Percentiles rank a stretch among this genome's conserved stretches.
phyloP scores from a whole-genome alignment of 2,888 invertebrate genomes.

The Malthinus flaveolus region DNA sequence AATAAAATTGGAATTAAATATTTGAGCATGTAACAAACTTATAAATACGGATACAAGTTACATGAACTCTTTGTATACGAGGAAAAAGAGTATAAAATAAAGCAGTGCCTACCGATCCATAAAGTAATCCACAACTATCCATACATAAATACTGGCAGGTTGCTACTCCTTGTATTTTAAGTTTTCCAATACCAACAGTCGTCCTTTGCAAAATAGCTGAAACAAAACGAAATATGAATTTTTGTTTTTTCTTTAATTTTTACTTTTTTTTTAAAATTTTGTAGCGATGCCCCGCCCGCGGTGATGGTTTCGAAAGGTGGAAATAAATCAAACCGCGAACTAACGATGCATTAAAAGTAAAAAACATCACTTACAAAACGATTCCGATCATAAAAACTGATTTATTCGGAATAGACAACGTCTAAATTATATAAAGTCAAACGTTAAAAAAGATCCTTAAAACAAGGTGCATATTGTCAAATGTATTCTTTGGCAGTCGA shows the following conservation, averaged over 20 bases:
- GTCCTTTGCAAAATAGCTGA: slow-evolving; percentile 72
- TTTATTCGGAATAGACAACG: background rate
- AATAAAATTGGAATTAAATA: slow-evolving; percentile 2
- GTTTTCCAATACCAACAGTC: slow-evolving; percentile 75
- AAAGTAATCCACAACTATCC: slow-evolving; percentile 84
- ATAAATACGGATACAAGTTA: background rate
- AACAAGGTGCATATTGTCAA: slow-evolving; percentile 26
- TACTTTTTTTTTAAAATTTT: too few species aligned
- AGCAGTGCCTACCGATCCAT: slow-evolving; percentile 79
- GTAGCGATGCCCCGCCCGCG: background rate
- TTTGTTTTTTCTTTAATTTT: background rate
- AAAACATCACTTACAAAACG: too few species aligned
- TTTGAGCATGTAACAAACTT: background rate
- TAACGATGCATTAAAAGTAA: too few species aligned
- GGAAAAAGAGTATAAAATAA: slow-evolving; percentile 8
- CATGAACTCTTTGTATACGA: too few species aligned
- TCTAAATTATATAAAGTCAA: background rate
- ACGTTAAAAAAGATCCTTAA: slow-evolving; percentile 5
- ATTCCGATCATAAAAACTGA: background rate
- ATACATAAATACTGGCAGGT: slow-evolving; percentile 88
- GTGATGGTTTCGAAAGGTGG: too few species aligned
- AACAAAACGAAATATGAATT: slow-evolving; percentile 48
- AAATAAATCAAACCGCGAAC: too few species aligned
- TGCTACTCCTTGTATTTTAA: slow-evolving; percentile 86
- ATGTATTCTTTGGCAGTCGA: slow-evolving; percentile 19